These are phyloP conservation scores for Eupithecia inturbata DNA, from an alignment of 2,888 invertebrate species.

Conservation along the genomic window DNA sequence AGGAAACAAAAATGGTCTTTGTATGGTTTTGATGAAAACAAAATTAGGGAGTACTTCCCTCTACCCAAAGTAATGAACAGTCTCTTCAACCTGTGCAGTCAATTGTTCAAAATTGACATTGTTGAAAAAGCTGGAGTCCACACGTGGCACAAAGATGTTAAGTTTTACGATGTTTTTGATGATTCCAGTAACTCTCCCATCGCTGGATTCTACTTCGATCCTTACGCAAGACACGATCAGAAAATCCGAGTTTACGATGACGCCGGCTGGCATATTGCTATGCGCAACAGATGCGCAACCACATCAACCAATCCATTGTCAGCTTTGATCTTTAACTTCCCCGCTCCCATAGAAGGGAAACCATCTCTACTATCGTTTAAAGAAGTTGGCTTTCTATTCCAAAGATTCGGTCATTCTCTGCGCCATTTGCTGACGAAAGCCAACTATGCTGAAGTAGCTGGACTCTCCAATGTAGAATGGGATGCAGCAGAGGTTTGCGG, in stretches of 20 bases:
- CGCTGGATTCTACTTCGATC: slow-evolving; percentile 94
- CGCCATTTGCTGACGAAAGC: slow-evolving; percentile 93
- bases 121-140: slow-evolving; percentile 86
- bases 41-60: slow-evolving; percentile 92
- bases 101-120: slow-evolving; percentile 91
- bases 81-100: slow-evolving; percentile 89
- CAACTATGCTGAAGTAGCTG: slow-evolving; percentile 93
- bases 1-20: slow-evolving; percentile 88
- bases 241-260: slow-evolving; percentile 85
- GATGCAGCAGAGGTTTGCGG: slow-evolving; percentile 94
- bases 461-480: slow-evolving; percentile 95
- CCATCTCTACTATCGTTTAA: slow-evolving; percentile 89
- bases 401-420: slow-evolving; percentile 93
- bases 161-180: slow-evolving; percentile 92
- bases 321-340: slow-evolving; percentile 93
- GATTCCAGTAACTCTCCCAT: slow-evolving; percentile 85
- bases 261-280: slow-evolving; percentile 91
- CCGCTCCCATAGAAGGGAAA: slow-evolving; percentile 84
- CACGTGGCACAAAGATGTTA: slow-evolving; percentile 94
- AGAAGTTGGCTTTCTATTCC: slow-evolving; percentile 90
- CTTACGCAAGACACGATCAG: slow-evolving; percentile 87
- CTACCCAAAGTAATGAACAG: slow-evolving; percentile 91
- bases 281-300: slow-evolving; percentile 88
- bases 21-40: slow-evolving; percentile 88
- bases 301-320: slow-evolving; percentile 88